Conservation (phyloP, 1,140 invertebrate genomes). For the Heliconius melpomene region DNA sequence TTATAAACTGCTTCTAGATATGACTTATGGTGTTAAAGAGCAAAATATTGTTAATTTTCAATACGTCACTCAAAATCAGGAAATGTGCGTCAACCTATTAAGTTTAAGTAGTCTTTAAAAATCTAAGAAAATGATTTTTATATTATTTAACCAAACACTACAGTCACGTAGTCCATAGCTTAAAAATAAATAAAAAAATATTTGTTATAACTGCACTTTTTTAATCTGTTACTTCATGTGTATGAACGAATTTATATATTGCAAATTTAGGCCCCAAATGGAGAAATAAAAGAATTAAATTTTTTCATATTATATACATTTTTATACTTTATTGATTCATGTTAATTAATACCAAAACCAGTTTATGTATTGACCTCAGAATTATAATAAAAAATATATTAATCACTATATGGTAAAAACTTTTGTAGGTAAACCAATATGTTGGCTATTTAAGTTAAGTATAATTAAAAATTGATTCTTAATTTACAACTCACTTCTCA, state of each 20-base stretch:
- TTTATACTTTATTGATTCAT: no score
- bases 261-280: no score
- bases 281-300: no score
- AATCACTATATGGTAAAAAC: background rate
- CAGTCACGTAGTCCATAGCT: no score
- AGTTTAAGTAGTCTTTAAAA: background rate
- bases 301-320: no score
- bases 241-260: no score
- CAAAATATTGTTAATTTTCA: constrained; percentile 41
- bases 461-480: background rate
- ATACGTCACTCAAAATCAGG: constrained; percentile 39
- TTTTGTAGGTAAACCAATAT: background rate
- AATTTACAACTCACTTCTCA: background rate
- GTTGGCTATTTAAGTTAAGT: background rate
- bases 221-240: no score
- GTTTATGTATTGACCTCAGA: background rate
- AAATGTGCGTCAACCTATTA: constrained; percentile 22
- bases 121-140: no score
- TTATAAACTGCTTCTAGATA: constrained; percentile 42
- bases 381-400: background rate
- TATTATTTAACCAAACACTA: no score
- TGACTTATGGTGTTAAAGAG: constrained; percentile 45
- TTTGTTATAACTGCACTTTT: no score
- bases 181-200: no score
- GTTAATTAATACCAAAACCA: no score